These are phyloP conservation scores for Formicarius rufipectus DNA, from an alignment of 2,113 vertebrate species.

Conservation along the genomic window DNA sequence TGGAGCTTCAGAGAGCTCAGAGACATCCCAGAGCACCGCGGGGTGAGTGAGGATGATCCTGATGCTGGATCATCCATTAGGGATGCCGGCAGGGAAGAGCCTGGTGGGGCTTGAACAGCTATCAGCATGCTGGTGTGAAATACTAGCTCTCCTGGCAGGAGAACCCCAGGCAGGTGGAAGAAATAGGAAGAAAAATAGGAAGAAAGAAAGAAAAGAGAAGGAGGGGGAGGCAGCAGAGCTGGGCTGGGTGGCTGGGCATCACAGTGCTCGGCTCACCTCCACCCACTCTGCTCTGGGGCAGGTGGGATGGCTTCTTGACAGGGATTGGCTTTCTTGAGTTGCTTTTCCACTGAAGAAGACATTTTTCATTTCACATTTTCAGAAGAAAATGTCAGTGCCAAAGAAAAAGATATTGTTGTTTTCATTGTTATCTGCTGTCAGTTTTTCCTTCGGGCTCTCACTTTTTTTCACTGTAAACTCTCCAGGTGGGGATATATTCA, in stretches of 20 bases:
- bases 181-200: neutral
- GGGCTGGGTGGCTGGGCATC: neutral
- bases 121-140: neutral
- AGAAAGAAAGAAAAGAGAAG: neutral
- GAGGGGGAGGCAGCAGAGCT: neutral
- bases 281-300: rapidly evolving
- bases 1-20: neutral
- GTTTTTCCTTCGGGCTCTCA: neutral
- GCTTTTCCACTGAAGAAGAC: neutral
- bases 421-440: conserved; percentile 1
- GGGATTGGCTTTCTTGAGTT: neutral
- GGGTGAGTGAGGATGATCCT: neutral
- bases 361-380: neutral
- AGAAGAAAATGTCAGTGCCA: neutral
- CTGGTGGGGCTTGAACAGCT: neutral
- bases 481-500: neutral
- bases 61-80: rapidly evolving
- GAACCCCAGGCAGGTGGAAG: neutral
- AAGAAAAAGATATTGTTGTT: neutral
- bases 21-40: neutral
- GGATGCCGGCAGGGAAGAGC: neutral
- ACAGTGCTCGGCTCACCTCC: neutral
- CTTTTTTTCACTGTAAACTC: neutral
- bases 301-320: neutral
- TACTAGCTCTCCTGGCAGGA: neutral